Conservation (phyloP, 2,113 vertebrate species). For the Elephantulus edwardii region DNA sequence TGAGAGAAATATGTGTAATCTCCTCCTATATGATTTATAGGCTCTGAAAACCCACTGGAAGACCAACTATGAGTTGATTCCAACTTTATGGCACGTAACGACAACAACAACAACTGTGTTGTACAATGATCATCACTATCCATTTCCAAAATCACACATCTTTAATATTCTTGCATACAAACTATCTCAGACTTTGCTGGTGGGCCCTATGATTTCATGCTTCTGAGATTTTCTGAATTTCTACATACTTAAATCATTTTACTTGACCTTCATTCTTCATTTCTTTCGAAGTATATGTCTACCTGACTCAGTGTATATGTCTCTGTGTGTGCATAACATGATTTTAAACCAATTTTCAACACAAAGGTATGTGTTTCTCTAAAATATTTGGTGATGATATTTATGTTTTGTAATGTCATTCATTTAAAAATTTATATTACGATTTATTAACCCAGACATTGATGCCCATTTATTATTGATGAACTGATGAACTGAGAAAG, state of each 20-base stretch:
- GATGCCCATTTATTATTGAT: not conserved
- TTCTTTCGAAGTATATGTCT: conserved; percentile 23
- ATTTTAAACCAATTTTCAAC: conserved; percentile 4
- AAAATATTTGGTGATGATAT: not conserved
- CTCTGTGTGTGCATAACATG: not conserved
- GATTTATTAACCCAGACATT: not conserved
- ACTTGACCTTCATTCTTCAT: conserved; percentile 2
- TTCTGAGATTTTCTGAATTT: conserved; percentile 38
- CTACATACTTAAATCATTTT: conserved; percentile 37
- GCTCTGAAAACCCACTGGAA: too few species aligned
- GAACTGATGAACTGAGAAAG: not conserved
- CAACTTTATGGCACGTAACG: too few species aligned
- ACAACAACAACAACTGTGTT: too few species aligned
- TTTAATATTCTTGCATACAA: not conserved
- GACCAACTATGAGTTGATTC: too few species aligned
- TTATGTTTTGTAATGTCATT: not conserved
- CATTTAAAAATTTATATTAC: not conserved
- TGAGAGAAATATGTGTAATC: too few species aligned
- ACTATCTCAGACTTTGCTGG: not conserved
- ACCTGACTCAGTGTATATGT: not conserved
- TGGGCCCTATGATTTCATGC: not conserved
- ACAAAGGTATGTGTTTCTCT: not conserved
- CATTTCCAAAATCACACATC: not conserved
- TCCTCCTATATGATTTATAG: too few species aligned
- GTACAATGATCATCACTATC: not conserved